Base-by-base conservation (phyloP, 2,113 vertebrate genomes). In the Chaetura pelagica region DNA sequence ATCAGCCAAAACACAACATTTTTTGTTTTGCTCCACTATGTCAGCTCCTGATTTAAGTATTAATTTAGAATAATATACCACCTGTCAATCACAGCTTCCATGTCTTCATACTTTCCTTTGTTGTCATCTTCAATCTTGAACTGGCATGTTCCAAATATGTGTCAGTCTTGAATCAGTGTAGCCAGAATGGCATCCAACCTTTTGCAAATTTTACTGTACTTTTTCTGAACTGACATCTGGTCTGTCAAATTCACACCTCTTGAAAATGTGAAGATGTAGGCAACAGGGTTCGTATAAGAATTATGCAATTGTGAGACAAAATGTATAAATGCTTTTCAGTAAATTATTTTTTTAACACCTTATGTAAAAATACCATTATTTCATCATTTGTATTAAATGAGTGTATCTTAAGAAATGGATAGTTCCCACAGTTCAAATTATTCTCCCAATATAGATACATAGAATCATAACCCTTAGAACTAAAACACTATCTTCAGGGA, bases 151-250 rank as follows among this genome's bases (percentile, higher is more conserved):
- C 91, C 92, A 95, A 96, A 35, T 93, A 96, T 97, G 72, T 97
- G 93, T 96, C 94, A 96, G 64, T 92, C 89, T 96, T 88, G 93
- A 96, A 94, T 90, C 6, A 1, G 38, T 92, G 57, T 61, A 96
- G 85, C 88, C 96, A 93, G 94, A 93, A 96, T 78, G 83, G 87
- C 90, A 93, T 93, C 96, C 93, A 95, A 94, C 93, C 93, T 97
- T 97, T 96, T 93, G 64, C 95, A 88, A 94, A 72, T 78, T 96
- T 77, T 68, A 76, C 75, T 93, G 68, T 74, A 90, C 78, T 95
- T 88, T 78, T 91, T 85, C 87, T 96, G 91, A 94, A 73, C 88
- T 9, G 88, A 96, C 95, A 95, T 97, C 94, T 96, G 94, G 96
- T 96, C 87, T 96, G 93, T 94, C 88, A 95, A 71, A 90, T 96